Base-by-base conservation (phyloP, 2,797 vertebrate genomes). In the Podargus strigoides region DNA sequence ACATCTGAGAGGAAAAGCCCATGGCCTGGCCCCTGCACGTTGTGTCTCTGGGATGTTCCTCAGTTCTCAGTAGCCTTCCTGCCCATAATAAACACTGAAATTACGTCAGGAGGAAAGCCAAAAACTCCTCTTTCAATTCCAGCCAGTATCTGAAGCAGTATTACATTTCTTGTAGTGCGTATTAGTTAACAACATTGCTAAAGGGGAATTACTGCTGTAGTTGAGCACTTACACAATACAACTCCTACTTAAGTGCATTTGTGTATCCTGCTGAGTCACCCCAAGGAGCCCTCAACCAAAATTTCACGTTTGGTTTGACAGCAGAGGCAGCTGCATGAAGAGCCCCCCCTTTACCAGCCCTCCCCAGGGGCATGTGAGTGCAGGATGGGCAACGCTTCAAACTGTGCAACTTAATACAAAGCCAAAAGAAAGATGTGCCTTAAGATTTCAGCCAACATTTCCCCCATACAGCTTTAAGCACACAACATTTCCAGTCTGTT, bases 181-280 rank as follows among this genome's bases (percentile, higher is more conserved):
- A 84, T 88, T 88, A 84, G 77, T 91, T 94, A 87, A 85, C 72
- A 93, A 85, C 80, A 74, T 69, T 77, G 91, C 91, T 93, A 56
- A 76, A 67, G 87, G 74, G 70, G 80, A 90, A 77, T 70, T 90
- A 74, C 59, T 94, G 66, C 70, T 88, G 80, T 67, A 77, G 70
- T 79, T 92, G 83, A 90, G 73, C 1, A 0, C 85, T 94, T 94
- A 78, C 77, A 92, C 87, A 95, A 84, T 78, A 55, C 56, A 78
- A 79, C 50, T 94, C 50, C 78, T 70, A 50, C 88, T 95, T 84
- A 66, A 92, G 62, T 55, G 76, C 76, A 32, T 78, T 93, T 96
- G 84, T 94, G 41, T 79, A 42, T 91, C 79, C 79, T 95, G 91
- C 92, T 84, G 92, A 94, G 80, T 96, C 94, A 95, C 82, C 62